Evolutionary conservation across 2,797 vertebrate genomes (phyloP).

Genomic region (Leucoraja ocellata): DNA sequence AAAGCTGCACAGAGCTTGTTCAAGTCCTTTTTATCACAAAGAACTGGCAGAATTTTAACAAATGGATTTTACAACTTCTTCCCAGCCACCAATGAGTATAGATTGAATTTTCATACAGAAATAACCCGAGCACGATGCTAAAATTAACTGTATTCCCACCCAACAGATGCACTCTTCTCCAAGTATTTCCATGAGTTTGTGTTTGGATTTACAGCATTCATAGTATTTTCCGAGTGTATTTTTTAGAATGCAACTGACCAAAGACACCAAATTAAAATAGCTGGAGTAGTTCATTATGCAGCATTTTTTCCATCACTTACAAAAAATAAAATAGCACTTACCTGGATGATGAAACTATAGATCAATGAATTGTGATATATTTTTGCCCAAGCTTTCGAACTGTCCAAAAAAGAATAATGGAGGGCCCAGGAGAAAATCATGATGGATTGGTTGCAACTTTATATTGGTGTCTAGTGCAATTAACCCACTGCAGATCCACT

Average conservation of each 20-base stretch:
- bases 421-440: no score
- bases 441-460: neutral
- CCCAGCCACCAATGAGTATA: no score
- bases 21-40: no score
- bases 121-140: neutral
- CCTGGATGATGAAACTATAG: no score
- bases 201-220: neutral
- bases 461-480: neutral
- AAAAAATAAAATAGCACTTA: no score
- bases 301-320: neutral
- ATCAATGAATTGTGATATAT: no score
- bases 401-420: no score
- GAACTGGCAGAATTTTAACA: neutral
- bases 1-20: no score
- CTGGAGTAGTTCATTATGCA: no score
- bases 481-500: neutral
- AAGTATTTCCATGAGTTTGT: neutral
- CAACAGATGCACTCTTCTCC: neutral
- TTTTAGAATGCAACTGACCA: neutral
- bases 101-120: neutral
- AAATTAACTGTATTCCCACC: neutral
- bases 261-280: neutral
- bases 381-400: no score
- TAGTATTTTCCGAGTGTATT: no score
- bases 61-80: neutral